Evolutionary conservation across 2,888 invertebrate species (phyloP), one percentile per base, ranked within the genome.

Genomic region (Lissocephala sabroskyi): DNA sequence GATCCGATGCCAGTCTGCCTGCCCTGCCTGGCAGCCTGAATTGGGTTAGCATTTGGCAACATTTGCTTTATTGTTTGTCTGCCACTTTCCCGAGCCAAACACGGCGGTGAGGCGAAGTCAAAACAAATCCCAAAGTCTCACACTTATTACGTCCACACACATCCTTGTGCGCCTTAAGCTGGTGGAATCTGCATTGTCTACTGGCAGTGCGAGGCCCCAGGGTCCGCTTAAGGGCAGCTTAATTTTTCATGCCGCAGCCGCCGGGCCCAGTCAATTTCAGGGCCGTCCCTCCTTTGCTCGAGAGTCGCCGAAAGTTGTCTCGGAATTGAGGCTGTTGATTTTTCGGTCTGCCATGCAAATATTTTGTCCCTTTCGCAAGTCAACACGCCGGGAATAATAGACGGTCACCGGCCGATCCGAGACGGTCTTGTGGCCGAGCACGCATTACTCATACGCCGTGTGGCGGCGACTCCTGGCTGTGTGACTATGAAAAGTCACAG

Each of bases 91-190:
- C 54, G 68, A 16, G 19, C 23, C 14, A 13, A n/a, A 11, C 10
- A 18, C 10, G 41, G 9, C 17, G 16, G 16, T 18, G 41, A 35
- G 23, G 28, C 42, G 47, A 19, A 54, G 49, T 41, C 23, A 49
- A 48, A 49, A 43, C 56, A 65, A 73, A 57, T 71, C 76, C 68
- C 71, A 55, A 65, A 65, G 73, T 65, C 76, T 65, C 76, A 53
- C 51, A 63, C 68, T 75, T 63, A 75, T 71, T 73, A 73, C 57
- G 14, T 30, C 30, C 23, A 23, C 23, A 40, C 13, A 17, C 13
- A 23, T 23, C 14, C 6, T n/a, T 39, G 29, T 26, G 29, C 26
- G 26, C 11, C 23, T 23, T 7, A 5, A 23, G 23, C 7, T 23
- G 23, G 23, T 23, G 30, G 47, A 36, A n/a, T n/a, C n/a, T n/a